Evolutionary conservation across 2,797 vertebrate genomes (phyloP).

Genomic region (Sebastes vulpes): DNA sequence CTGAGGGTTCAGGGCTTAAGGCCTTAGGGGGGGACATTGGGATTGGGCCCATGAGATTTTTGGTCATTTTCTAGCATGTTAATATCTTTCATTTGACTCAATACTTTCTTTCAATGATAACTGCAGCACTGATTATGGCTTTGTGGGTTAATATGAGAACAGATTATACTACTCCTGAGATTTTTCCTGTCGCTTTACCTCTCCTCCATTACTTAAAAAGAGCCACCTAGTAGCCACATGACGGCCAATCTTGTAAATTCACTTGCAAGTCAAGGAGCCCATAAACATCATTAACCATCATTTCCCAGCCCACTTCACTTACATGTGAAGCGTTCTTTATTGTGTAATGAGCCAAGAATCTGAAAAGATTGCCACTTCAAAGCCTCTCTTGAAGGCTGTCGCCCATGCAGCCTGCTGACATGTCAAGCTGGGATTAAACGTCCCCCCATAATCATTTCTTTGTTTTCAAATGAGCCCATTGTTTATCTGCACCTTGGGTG

Average conservation of each 20-base stretch:
- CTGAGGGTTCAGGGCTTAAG: too few relatives aligned
- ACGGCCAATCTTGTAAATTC: conserved; percentile 72
- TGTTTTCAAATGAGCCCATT: conserved; percentile 85
- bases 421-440: conserved; percentile 85
- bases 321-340: conserved; percentile 82
- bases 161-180: conserved; percentile 11
- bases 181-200: conserved; percentile 32
- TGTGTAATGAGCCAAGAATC: conserved; percentile 86
- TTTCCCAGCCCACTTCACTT: conserved; percentile 80
- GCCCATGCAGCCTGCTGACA: conserved; percentile 79
- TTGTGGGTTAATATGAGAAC: not conserved
- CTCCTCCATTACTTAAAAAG: conserved; percentile 51
- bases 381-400: conserved; percentile 79
- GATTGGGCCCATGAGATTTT: not conserved
- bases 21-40: too few relatives aligned
- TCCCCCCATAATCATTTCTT: conserved; percentile 82
- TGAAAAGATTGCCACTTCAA: conserved; percentile 87
- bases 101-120: not conserved
- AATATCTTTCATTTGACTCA: not conserved
- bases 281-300: conserved; percentile 84
- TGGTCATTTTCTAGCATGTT: not conserved
- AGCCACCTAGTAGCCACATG: conserved; percentile 65
- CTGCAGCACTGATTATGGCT: not conserved
- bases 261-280: conserved; percentile 67
- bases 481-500: conserved; percentile 81